phyloP scores from a whole-genome alignment of 2,888 invertebrate genomes.

The Protodeltote pygarga region DNA sequence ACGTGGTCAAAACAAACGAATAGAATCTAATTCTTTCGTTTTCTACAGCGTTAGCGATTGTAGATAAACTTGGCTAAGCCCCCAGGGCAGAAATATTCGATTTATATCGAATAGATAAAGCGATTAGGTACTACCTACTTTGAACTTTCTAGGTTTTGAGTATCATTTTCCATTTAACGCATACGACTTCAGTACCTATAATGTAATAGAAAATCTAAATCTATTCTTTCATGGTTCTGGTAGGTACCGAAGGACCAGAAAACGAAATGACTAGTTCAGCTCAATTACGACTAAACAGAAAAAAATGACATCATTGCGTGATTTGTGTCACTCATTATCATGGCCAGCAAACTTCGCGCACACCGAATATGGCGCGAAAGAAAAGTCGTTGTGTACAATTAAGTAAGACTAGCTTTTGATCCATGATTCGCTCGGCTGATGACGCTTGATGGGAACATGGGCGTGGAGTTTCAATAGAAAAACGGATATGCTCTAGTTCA shows the following conservation, averaged over 20 bases:
- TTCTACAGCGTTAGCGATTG: no score
- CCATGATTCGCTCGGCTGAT: slow-evolving; percentile 6
- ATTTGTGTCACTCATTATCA: slow-evolving; percentile 30
- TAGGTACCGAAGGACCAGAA: not conserved
- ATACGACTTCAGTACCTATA: no score
- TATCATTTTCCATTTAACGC: no score
- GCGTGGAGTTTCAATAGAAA: slow-evolving; percentile 17
- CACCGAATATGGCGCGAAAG: slow-evolving; percentile 53
- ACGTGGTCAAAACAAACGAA: no score
- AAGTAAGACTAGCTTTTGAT: slow-evolving; percentile 3
- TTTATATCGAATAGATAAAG: no score
- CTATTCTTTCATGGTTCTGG: not conserved
- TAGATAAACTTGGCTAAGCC: no score
- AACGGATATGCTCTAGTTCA: slow-evolving; percentile 28
- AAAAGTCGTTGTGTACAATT: slow-evolving; percentile 31
- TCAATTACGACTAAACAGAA: not conserved
- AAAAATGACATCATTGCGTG: slow-evolving; percentile 54
- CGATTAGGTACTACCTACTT: no score
- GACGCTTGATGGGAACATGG: slow-evolving; percentile 1
- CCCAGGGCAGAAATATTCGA: no score
- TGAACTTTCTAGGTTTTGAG: no score
- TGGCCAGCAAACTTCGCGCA: slow-evolving; percentile 23
- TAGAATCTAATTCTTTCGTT: no score
- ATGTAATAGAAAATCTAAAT: not conserved
- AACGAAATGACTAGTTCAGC: slow-evolving; percentile 3